phyloP scores from a whole-genome alignment of 2,113 vertebrate species.

The Oxygymnocypris stewartii region DNA sequence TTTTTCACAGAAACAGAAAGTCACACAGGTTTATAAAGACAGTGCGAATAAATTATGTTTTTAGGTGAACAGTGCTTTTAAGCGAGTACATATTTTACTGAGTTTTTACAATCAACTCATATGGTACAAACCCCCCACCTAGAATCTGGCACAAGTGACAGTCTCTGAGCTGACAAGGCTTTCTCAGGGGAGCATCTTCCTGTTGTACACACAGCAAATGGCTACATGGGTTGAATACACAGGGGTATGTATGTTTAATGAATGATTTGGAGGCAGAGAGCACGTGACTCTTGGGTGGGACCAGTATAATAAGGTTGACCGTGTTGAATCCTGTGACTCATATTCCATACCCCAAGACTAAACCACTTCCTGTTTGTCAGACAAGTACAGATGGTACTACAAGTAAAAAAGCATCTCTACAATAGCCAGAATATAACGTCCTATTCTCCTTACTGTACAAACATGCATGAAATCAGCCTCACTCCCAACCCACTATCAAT shows the following conservation, averaged over 20 bases:
- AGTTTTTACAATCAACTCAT: background rate
- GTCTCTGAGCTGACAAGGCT: background rate
- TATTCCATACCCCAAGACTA: constrained; percentile 47
- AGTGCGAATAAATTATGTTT: background rate
- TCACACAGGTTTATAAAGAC: background rate
- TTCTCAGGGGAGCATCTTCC: constrained; percentile 7
- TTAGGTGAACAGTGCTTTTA: background rate
- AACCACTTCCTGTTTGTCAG: constrained; percentile 54
- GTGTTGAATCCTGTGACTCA: constrained; percentile 56
- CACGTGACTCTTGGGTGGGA: constrained; percentile 27
- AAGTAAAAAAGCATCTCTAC: background rate
- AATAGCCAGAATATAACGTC: background rate
- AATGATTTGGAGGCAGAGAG: constrained; percentile 18
- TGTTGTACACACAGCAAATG: constrained; percentile 30
- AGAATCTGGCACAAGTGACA: background rate
- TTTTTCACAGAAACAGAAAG: background rate
- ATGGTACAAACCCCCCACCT: background rate
- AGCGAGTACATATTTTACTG: background rate
- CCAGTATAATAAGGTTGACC: constrained; percentile 40
- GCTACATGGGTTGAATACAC: no score
- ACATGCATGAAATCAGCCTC: constrained; percentile 1
- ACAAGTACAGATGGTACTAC: background rate
- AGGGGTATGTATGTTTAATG: constrained; percentile 31
- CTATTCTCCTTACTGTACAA: constrained; percentile 13
- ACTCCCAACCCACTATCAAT: background rate